A percentile compares a stretch with the other conserved stretches of the same genome.
Evolutionary conservation across 2,888 invertebrate genomes (phyloP).

Genomic region (Epicampocera succincta): DNA sequence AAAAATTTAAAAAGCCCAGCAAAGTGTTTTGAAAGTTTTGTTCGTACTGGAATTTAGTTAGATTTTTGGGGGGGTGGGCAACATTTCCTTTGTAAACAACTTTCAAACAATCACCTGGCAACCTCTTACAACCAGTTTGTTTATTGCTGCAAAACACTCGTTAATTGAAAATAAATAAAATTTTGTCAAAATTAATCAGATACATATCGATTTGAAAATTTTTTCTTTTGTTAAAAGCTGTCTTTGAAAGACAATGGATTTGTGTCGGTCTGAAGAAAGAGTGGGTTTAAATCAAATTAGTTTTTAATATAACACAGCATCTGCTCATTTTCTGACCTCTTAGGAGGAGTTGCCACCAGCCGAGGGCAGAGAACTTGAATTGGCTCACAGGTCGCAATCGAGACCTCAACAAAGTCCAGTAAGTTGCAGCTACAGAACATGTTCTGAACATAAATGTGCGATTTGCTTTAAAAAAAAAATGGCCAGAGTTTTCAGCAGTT

Average conservation of each 20-base stretch:
- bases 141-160: conserved; percentile 69
- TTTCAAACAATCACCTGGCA: conserved; percentile 29
- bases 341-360: conserved; percentile 57
- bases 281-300: neutral
- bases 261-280: conserved; percentile 2
- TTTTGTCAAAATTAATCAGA: neutral
- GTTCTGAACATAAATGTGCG: no score
- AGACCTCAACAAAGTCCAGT: conserved; percentile 50
- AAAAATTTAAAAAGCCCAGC: conserved; percentile 73
- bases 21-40: no score
- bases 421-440: no score
- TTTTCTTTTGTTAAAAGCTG: conserved; percentile 15
- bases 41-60: no score
- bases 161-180: conserved; percentile 13
- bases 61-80: no score
- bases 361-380: conserved; percentile 32
- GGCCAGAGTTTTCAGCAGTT: no score
- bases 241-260: conserved; percentile 45
- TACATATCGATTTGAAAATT: neutral
- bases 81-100: no score
- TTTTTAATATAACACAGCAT: neutral
- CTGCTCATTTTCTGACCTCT: neutral
- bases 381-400: neutral
- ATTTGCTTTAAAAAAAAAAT: no score
- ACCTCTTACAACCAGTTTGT: conserved; percentile 60